phyloP scores from a whole-genome alignment of 2,797 vertebrate genomes.

The Anas georgica region DNA sequence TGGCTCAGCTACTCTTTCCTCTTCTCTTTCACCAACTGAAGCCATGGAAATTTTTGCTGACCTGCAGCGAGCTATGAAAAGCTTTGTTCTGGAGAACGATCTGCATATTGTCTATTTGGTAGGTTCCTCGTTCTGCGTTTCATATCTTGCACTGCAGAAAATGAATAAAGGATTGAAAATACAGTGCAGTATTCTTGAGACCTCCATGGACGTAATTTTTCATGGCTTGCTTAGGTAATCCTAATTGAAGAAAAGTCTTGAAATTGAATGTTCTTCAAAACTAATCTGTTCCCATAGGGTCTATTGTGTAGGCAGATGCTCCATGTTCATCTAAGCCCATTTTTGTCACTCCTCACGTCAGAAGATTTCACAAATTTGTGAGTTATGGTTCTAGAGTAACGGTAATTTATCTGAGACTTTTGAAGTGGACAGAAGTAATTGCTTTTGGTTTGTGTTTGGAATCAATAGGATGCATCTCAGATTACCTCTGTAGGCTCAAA shows the following conservation, averaged over 20 bases:
- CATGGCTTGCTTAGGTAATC: not conserved
- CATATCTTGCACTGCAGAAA: not conserved
- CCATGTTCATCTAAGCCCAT: not conserved
- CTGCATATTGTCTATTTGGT: conserved; percentile 96
- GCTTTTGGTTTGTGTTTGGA: not conserved
- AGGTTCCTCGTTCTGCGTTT: conserved; percentile 18
- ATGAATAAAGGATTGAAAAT: not conserved
- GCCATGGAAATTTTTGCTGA: conserved; percentile 96
- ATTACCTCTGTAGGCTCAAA: not conserved
- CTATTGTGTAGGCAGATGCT: not conserved
- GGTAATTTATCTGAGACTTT: not conserved
- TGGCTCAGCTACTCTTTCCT: conserved; percentile 92
- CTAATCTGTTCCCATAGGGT: not conserved
- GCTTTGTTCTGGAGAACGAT: conserved; percentile 96
- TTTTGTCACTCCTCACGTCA: not conserved
- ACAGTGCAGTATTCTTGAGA: not conserved
- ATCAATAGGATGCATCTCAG: not conserved
- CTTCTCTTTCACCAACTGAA: conserved; percentile 92
- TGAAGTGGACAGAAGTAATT: not conserved
- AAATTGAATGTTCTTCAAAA: not conserved
- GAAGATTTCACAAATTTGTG: not conserved
- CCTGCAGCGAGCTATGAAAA: conserved; percentile 97
- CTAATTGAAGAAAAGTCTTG: not conserved
- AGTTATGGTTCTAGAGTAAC: not conserved
- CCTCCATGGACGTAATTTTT: accelerated